Conservation (phyloP, 2,888 invertebrate species). For the Ennomos erosarius region DNA sequence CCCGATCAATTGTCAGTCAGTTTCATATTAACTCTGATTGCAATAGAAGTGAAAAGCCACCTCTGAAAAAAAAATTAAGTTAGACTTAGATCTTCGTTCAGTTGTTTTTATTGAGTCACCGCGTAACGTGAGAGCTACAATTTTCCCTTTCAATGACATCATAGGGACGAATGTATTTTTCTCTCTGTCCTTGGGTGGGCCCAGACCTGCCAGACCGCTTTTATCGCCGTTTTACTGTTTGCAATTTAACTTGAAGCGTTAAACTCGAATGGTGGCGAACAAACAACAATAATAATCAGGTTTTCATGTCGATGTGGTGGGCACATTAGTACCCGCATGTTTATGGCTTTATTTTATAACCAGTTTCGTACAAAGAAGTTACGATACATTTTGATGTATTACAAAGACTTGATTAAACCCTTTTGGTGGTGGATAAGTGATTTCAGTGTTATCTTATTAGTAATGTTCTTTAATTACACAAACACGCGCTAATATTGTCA, state of each 20-base stretch:
- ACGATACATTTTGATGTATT: neutral
- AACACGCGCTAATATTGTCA: no score
- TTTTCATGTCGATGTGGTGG: slow-evolving; percentile 53
- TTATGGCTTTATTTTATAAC: slow-evolving; percentile 25
- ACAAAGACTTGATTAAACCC: neutral
- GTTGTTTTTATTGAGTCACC: no score
- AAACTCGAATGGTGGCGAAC: slow-evolving; percentile 60
- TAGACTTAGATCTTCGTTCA: no score
- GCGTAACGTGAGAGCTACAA: neutral
- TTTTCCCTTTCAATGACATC: slow-evolving; percentile 24
- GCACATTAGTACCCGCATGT: slow-evolving; percentile 18
- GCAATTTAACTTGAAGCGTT: slow-evolving; percentile 79
- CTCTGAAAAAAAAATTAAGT: no score
- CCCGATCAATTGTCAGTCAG: no score
- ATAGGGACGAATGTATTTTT: slow-evolving; percentile 50
- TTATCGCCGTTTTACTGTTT: slow-evolving; percentile 76
- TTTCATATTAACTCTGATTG: no score
- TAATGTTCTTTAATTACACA: no score
- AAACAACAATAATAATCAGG: slow-evolving; percentile 67
- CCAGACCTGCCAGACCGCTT: slow-evolving; percentile 69
- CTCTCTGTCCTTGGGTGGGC: slow-evolving; percentile 53
- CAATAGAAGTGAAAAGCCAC: no score
- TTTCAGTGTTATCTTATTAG: no score
- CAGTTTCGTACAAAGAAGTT: slow-evolving; percentile 7
- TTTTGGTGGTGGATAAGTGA: no score